These are phyloP conservation scores for Petrocephalus zakoni DNA, from an alignment of 2,113 vertebrate species.

Conservation along the genomic window DNA sequence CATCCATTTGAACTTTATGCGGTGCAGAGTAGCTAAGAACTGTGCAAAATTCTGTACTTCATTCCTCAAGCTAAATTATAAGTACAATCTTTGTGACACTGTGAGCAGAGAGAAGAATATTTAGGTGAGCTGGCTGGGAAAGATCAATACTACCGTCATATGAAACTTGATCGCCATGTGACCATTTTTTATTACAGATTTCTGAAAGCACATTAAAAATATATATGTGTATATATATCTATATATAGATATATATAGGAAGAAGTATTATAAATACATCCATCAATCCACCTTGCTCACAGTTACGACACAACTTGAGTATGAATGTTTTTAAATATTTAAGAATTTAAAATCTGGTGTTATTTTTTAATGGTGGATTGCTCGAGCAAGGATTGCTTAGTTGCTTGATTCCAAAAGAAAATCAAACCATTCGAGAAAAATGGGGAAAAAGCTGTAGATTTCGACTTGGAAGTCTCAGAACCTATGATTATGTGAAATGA, in stretches of 20 bases:
- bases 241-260: slow-evolving; percentile 41
- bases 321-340: background rate
- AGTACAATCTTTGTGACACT: background rate
- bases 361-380: background rate
- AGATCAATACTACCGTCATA: slow-evolving; percentile 37
- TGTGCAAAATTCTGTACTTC: slow-evolving; percentile 8
- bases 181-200: slow-evolving; percentile 46
- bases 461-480: background rate
- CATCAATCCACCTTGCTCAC: slow-evolving; percentile 25
- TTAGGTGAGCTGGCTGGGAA: background rate
- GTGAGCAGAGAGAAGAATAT: background rate
- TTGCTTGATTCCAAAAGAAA: background rate
- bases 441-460: background rate
- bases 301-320: slow-evolving; percentile 18
- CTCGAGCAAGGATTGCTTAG: slow-evolving; percentile 1
- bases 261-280: slow-evolving; percentile 59
- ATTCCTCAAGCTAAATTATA: background rate
- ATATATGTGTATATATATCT: slow-evolving; percentile 42
- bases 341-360: background rate
- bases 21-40: background rate
- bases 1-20: background rate
- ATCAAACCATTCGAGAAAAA: background rate
- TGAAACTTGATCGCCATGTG: slow-evolving; percentile 49
- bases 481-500: background rate
- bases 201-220: slow-evolving; percentile 63